phyloP scores from a whole-genome alignment of 2,113 vertebrate genomes.

The Halcyon senegalensis region DNA sequence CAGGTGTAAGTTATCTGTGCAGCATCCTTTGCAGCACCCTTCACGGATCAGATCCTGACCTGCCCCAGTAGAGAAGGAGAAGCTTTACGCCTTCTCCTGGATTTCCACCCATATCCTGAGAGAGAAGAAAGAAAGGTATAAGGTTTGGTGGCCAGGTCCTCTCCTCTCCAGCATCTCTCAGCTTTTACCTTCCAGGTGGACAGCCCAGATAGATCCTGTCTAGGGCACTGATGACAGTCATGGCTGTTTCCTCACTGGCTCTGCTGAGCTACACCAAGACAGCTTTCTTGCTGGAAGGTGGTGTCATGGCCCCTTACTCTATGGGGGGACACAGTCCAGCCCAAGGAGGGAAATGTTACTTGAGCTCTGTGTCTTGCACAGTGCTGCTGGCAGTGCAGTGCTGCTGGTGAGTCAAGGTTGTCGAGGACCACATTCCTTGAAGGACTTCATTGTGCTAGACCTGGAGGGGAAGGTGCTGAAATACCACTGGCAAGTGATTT shows the following conservation, averaged over 20 bases:
- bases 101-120: neutral
- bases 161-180: neutral
- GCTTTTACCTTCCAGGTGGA: neutral
- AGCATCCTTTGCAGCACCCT: neutral
- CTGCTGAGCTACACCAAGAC: neutral
- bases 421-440: neutral
- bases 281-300: neutral
- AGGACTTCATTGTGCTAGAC: neutral
- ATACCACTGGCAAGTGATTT: neutral
- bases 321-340: neutral
- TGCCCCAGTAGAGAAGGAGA: neutral
- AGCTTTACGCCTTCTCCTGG: neutral
- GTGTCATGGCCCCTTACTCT: rapidly evolving
- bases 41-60: neutral
- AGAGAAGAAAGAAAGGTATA: neutral
- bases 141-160: neutral
- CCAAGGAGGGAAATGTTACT: neutral
- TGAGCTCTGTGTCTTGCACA: neutral
- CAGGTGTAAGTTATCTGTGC: neutral
- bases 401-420: neutral
- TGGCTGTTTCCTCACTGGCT: neutral
- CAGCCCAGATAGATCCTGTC: neutral
- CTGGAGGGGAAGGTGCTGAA: neutral
- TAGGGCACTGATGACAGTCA: neutral
- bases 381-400: too few species aligned